Evolutionary conservation across 2,888 invertebrate genomes (phyloP).

Genomic region (Ichneumoninae sp.): DNA sequence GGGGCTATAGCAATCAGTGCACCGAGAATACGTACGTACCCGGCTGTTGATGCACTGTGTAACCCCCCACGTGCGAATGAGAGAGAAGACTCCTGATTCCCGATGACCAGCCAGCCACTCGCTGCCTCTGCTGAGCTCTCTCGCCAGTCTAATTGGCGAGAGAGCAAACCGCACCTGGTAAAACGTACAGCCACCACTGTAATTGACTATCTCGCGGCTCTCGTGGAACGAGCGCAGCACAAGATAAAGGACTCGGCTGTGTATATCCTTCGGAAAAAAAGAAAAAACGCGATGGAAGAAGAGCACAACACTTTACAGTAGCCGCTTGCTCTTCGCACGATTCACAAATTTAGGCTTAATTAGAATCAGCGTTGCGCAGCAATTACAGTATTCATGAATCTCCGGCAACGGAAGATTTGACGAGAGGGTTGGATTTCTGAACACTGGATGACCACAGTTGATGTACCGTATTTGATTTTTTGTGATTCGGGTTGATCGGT

Average conservation of each 20-base stretch:
- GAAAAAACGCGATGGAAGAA: constrained; percentile 13
- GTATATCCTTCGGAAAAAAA: constrained; percentile 33
- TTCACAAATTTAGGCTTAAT: constrained; percentile 42
- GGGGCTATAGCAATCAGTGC: constrained; percentile 58
- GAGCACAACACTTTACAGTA: constrained; percentile 36
- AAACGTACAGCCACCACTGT: constrained; percentile 62
- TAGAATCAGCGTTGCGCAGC: background rate
- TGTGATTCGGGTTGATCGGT: background rate
- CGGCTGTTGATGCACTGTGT: constrained; percentile 28
- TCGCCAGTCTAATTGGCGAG: constrained; percentile 66
- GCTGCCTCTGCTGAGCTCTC: constrained; percentile 34
- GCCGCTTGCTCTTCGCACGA: constrained; percentile 11
- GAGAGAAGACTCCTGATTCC: constrained; percentile 56
- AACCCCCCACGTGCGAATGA: constrained; percentile 35
- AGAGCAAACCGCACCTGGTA: constrained; percentile 63
- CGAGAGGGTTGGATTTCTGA: too few relatives aligned
- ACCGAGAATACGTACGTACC: constrained; percentile 44
- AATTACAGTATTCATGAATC: constrained; percentile 2
- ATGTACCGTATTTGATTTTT: background rate
- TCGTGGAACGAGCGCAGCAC: constrained; percentile 48
- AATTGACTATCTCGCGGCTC: constrained; percentile 64
- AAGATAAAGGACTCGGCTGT: constrained; percentile 18
- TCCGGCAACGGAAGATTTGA: background rate
- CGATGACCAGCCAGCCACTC: constrained; percentile 54
- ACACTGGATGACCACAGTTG: too few relatives aligned